These are phyloP conservation scores for Periophthalmodon schlosseri DNA, from an alignment of 2,113 vertebrate genomes.

Conservation along the genomic window DNA sequence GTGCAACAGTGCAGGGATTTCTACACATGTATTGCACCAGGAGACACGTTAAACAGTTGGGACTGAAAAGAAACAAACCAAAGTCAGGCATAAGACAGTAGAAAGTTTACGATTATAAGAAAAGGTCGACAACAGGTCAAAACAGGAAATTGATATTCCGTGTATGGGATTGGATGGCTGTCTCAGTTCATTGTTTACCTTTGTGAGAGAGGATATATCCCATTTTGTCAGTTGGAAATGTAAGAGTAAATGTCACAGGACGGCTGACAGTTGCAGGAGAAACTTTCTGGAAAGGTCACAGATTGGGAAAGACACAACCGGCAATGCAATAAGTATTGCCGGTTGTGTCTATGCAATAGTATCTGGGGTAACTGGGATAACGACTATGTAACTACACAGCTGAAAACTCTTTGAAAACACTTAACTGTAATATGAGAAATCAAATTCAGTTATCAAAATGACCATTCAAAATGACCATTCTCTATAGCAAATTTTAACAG, in stretches of 20 bases:
- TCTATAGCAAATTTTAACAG: too few species aligned
- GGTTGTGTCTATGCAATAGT: too few species aligned
- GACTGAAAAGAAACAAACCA: not conserved
- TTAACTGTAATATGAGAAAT: too few species aligned
- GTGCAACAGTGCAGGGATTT: too few species aligned
- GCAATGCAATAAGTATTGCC: not conserved
- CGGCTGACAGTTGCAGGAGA: not conserved
- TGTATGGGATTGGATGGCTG: not conserved
- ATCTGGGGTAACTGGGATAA: too few species aligned
- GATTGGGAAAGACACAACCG: not conserved
- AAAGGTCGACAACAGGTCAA: not conserved
- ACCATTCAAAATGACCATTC: too few species aligned
- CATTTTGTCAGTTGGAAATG: constrained; percentile 1
- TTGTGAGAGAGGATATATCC: not conserved
- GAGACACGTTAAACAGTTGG: not conserved
- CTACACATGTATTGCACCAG: too few species aligned
- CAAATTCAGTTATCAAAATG: too few species aligned
- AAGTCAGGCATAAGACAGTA: not conserved
- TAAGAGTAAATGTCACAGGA: constrained; percentile 3
- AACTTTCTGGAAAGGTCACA: not conserved
- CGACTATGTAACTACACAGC: too few species aligned
- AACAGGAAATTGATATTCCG: not conserved
- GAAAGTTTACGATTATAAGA: not conserved
- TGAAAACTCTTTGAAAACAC: too few species aligned
- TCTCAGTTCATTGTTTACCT: not conserved